Base-by-base conservation (phyloP, 2,113 vertebrate genomes). In the Bubo blakistoni region DNA sequence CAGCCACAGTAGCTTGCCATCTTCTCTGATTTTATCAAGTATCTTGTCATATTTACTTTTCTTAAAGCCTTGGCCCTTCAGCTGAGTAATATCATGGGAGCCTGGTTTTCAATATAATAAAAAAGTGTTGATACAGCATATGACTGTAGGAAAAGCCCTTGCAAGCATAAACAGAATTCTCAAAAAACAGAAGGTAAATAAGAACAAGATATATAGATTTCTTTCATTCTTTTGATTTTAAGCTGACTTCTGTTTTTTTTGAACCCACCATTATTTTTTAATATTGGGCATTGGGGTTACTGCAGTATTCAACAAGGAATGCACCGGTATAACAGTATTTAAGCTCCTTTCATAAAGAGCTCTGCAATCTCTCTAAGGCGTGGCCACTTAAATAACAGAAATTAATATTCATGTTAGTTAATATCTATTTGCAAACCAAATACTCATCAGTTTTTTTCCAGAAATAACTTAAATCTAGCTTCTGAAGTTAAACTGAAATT, bases 241-340 rank as follows among this genome's bases (percentile, higher is more conserved):
- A 86, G 42, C 22, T 22, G 58, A 65, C 5, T 65, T 70, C 27
- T 38, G 7, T 3, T 73, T 80, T 86, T 78, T 70, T 27, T 55
- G n/a, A 66, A 18, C 10, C 16, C 5, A 13, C 5, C 5, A 13
- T 65, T 89, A 29, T 49, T 74, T 92, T 81, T 62, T 25, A 63
- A 9, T 34, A 54, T 38, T 13, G 13, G 10, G 16, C 51, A 51
- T 22, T 40, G 22, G 20, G 3, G 5, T 63, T 62, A 66, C 54
- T 66, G 51, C 17, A 14, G 16, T 40, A 25, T 92, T 87, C 66
- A 86, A 87, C 32, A 82, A 80, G 32, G 32, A 58, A 66, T 21
- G 29, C 20, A 70, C 0, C 0, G 0, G 8, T 57, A 6, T 38
- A 58, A 38, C 30, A 76, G 16, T 24, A 57, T 40, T 80, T 51